These are phyloP conservation scores for Podarcis muralis DNA, from an alignment of 2,113 vertebrate species.

Conservation along the genomic window DNA sequence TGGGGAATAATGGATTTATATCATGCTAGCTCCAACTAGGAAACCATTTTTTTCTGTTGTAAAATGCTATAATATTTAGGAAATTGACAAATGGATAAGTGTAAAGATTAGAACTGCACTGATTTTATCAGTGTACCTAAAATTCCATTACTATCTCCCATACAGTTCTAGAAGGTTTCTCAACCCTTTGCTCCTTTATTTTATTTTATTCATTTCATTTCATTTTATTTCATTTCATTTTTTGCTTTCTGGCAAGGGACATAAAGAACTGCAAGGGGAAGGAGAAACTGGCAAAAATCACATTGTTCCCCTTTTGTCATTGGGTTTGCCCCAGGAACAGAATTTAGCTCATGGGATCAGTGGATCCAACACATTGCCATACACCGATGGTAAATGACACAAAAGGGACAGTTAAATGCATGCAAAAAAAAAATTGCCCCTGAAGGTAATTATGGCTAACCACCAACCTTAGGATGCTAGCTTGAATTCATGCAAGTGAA, in stretches of 20 bases:
- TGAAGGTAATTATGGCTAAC: not conserved
- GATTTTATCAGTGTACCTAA: not conserved
- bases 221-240: no score
- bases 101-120: not conserved
- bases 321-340: not conserved
- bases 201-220: not conserved
- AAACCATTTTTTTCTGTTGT: not conserved
- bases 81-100: not conserved
- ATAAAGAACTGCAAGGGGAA: not conserved
- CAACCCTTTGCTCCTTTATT: not conserved
- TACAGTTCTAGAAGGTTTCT: not conserved
- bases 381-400: not conserved
- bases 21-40: not conserved
- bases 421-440: no score
- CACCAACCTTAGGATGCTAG: not conserved
- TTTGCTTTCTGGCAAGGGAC: not conserved
- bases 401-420: not conserved
- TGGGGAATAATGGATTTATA: not conserved
- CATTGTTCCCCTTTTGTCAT: not conserved
- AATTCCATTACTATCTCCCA: not conserved
- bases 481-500: not conserved
- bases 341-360: not conserved
- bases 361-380: not conserved
- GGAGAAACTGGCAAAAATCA: not conserved
- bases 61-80: not conserved